phyloP scores from a whole-genome alignment of 2,113 vertebrate species.

The Ivindomyrus marchei region DNA sequence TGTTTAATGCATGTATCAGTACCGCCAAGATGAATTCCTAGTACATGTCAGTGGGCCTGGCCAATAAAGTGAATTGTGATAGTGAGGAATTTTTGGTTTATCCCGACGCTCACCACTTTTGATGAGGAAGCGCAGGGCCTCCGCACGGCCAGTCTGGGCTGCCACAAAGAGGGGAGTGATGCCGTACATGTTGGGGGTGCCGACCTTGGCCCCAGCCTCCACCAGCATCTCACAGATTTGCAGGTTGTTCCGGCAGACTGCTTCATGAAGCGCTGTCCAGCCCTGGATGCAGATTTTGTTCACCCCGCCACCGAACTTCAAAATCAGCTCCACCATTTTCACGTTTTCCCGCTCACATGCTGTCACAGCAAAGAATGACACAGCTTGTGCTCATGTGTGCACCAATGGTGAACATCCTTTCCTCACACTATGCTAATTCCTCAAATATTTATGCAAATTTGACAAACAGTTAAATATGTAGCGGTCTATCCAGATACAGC shows the following conservation, averaged over 20 bases:
- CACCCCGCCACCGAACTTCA: conserved; percentile 63
- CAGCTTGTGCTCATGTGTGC: neutral
- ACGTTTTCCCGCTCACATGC: conserved; percentile 76
- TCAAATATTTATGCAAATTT: neutral
- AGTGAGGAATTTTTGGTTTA: neutral
- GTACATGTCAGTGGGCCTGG: neutral
- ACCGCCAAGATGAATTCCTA: neutral
- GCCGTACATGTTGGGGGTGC: conserved; percentile 70
- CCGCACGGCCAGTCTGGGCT: conserved; percentile 76
- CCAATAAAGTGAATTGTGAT: neutral
- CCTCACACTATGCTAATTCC: neutral
- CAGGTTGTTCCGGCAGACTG: conserved; percentile 68
- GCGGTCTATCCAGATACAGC: neutral
- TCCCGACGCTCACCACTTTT: conserved; percentile 48
- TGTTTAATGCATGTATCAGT: neutral
- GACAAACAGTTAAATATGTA: neutral
- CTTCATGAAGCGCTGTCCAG: conserved; percentile 83
- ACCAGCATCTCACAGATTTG: conserved; percentile 82
- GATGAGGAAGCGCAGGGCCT: conserved; percentile 71
- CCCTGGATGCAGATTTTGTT: conserved; percentile 74
- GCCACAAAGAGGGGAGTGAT: conserved; percentile 82
- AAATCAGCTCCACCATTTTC: conserved; percentile 62
- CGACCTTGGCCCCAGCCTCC: conserved; percentile 75
- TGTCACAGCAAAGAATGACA: conserved; percentile 37
- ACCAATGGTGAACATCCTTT: neutral